A percentile compares a stretch with the other conserved stretches of the same genome.
Evolutionary conservation across 1,140 invertebrate genomes (phyloP).

Genomic region (Diachasmimorpha longicaudata): DNA sequence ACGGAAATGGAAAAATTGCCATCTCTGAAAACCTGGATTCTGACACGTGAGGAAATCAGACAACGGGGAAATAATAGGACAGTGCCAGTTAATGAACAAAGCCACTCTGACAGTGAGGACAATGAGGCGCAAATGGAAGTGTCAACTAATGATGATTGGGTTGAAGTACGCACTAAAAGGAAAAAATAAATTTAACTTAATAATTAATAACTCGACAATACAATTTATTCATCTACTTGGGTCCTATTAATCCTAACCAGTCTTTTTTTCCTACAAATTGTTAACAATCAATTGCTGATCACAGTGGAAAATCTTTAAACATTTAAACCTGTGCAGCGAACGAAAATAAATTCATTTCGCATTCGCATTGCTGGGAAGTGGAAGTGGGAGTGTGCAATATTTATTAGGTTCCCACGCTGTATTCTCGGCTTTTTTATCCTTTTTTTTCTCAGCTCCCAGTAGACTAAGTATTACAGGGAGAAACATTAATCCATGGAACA

Average conservation of each 20-base stretch:
- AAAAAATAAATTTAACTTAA: constrained; percentile 36
- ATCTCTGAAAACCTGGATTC: constrained; percentile 48
- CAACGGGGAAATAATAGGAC: background rate
- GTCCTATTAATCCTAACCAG: constrained; percentile 19
- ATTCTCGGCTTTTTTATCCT: constrained; percentile 36
- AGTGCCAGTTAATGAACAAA: background rate
- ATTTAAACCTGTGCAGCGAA: background rate
- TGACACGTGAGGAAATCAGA: constrained; percentile 11
- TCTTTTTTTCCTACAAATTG: constrained; percentile 17
- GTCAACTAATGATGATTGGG: constrained; percentile 36
- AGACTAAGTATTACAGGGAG: constrained; percentile 66
- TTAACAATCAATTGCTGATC: background rate
- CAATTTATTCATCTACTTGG: too few species aligned
- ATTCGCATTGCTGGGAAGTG: background rate
- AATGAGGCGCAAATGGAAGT: constrained; percentile 28
- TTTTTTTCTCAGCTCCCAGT: constrained; percentile 57
- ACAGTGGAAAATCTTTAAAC: background rate
- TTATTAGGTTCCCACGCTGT: constrained; percentile 39
- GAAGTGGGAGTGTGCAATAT: constrained; percentile 37
- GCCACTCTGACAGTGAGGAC: constrained; percentile 22
- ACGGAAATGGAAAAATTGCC: constrained; percentile 46
- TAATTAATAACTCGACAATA: background rate
- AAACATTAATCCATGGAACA: constrained; percentile 67
- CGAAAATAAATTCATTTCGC: background rate
- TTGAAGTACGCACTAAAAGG: constrained; percentile 36